phyloP scores from a whole-genome alignment of 2,888 invertebrate genomes.

The Hirtodrosophila cameraria region DNA sequence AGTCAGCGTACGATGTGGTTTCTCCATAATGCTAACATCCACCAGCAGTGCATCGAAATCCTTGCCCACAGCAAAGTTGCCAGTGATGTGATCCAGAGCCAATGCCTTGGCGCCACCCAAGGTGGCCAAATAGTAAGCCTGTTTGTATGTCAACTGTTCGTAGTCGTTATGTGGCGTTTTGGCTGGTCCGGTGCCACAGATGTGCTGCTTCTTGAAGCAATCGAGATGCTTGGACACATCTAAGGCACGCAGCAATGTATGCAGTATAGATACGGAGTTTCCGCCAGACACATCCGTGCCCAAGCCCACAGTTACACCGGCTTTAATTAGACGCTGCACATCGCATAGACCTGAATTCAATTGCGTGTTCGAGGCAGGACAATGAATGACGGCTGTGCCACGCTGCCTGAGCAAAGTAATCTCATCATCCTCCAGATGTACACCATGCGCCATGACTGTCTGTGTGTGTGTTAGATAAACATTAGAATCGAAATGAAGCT shows the following conservation, averaged over 20 bases:
- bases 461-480: constrained; percentile 66
- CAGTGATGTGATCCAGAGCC: constrained; percentile 89
- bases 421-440: constrained; percentile 90
- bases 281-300: constrained; percentile 96
- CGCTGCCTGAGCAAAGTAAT: constrained; percentile 86
- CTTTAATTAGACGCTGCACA: constrained; percentile 87
- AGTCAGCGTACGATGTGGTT: constrained; percentile 86
- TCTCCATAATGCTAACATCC: constrained; percentile 86
- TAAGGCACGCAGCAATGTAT: constrained; percentile 90
- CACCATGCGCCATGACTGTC: constrained; percentile 92
- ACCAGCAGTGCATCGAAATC: constrained; percentile 94
- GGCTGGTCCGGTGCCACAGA: constrained; percentile 70
- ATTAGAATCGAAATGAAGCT: not conserved
- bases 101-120: constrained; percentile 93
- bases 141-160: constrained; percentile 88
- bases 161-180: constrained; percentile 54
- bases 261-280: constrained; percentile 90
- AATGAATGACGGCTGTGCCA: constrained; percentile 91
- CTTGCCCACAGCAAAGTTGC: constrained; percentile 92
- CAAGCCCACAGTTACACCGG: constrained; percentile 90
- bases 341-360: constrained; percentile 93
- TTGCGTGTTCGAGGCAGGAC: constrained; percentile 93
- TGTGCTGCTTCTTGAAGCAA: constrained; percentile 84
- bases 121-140: constrained; percentile 93
- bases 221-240: constrained; percentile 90